Evolutionary conservation across 1,140 invertebrate genomes (phyloP).

Genomic region (Orius insidiosus): DNA sequence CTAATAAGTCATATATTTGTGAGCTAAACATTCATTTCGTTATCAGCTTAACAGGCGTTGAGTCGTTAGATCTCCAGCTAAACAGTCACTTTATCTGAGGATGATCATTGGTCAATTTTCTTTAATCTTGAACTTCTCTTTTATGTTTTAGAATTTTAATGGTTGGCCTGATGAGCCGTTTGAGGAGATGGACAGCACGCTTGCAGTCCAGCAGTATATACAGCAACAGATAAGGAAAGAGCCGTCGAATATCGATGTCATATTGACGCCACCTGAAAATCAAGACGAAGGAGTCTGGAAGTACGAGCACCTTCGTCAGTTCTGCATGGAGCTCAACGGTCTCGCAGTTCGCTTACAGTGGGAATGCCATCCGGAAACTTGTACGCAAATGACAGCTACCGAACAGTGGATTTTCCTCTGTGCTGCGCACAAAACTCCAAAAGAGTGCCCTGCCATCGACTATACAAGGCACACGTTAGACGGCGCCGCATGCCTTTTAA

Average conservation of each 20-base stretch:
- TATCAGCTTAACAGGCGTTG: no score
- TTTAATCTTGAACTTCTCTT: no score
- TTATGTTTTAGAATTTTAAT: constrained; percentile 65
- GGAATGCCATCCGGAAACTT: constrained; percentile 91
- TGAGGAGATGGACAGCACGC: constrained; percentile 98
- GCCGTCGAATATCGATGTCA: constrained; percentile 82
- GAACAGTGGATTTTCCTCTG: constrained; percentile 99
- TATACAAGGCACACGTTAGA: constrained; percentile 99
- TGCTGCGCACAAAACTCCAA: constrained; percentile 98
- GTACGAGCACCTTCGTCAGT: constrained; percentile 96
- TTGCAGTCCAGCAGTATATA: constrained; percentile 97
- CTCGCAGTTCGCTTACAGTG: constrained; percentile 81
- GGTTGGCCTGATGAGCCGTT: constrained; percentile 96
- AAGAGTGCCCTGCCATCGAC: constrained; percentile 99
- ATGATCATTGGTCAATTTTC: no score
- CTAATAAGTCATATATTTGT: no score
- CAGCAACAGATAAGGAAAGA: constrained; percentile 93
- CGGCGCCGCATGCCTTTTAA: constrained; percentile 93
- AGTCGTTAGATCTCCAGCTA: no score
- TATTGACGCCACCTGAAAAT: constrained; percentile 86
- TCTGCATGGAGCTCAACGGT: constrained; percentile 98
- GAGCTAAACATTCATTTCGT: no score
- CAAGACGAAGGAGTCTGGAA: constrained; percentile 99
- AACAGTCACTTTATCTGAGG: no score
- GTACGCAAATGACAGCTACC: constrained; percentile 99